Base-by-base conservation (phyloP, 2,797 vertebrate species). In the Gephyroberyx darwinii region DNA sequence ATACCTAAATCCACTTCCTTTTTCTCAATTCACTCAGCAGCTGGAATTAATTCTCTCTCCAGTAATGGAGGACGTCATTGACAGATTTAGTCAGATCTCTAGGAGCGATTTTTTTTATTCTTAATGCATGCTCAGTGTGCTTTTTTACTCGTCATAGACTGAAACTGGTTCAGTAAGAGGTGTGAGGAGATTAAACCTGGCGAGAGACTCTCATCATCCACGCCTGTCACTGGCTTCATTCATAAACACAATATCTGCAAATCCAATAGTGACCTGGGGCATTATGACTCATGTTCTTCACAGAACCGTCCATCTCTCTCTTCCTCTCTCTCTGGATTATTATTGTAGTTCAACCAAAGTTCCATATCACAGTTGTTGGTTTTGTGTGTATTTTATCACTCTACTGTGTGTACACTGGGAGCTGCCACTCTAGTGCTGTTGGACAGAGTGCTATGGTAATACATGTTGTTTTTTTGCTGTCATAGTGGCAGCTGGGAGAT, bases 201-300 rank as follows among this genome's bases (percentile, higher is more conserved):
- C 5, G 10, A 39, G 65, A 69, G 74, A 35, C 4, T 78, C 76
- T 85, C 77, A 76, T 88, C 77, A 77, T 87, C 69, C 71, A 77
- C 37, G 35, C 69, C 57, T 77, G 80, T 87, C 84, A 79, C 72
- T 1, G 51, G 73, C 71, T 84, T 81, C 85, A 88, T 90, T 91
- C 83, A 86, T 83, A 79, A 88, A 86, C 69, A 86, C 74, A 86
- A 87, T 79, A 86, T 84, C 77, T 51, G 33, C 59, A 88, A 91
- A 89, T 86, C 84, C 81, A 87, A 65, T 77, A 82, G 78, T 79
- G 84, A 89, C 82, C 84, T 50, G 76, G 76, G 76, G 88, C 63
- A 77, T 81, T 77, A 88, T 85, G 75, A 65, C 70, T 77, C 51
- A 31, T 54, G 56, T 67, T 75, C 67, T 69, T 69, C 62, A 48